phyloP scores from a whole-genome alignment of 2,797 vertebrate genomes.

The Sciurus carolinensis region DNA sequence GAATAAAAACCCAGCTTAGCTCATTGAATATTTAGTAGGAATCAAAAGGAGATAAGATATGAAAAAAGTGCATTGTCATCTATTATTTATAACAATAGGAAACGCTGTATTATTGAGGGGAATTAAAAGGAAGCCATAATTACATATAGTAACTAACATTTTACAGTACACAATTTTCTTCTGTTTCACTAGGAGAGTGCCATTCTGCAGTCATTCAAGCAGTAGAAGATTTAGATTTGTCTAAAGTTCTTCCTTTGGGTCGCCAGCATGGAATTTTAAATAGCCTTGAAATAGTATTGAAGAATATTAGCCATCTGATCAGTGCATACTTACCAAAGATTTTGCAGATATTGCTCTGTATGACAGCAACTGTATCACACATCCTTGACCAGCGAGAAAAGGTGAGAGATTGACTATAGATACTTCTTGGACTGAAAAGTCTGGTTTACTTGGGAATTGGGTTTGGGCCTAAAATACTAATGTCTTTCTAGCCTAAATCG shows the following conservation, averaged over 20 bases:
- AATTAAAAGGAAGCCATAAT: background rate
- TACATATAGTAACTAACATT: background rate
- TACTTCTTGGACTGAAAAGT: background rate
- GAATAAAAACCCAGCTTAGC: background rate
- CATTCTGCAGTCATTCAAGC: conserved; percentile 92
- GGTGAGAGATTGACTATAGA: conserved; percentile 86
- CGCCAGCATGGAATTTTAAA: conserved; percentile 96
- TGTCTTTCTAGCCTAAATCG: background rate
- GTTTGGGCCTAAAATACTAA: background rate
- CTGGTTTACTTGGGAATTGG: background rate
- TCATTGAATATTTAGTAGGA: conserved; percentile 19
- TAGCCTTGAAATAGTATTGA: conserved; percentile 93
- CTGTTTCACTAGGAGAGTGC: conserved; percentile 90
- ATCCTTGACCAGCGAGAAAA: conserved; percentile 93
- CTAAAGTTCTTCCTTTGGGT: conserved; percentile 95
- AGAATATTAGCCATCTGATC: conserved; percentile 96
- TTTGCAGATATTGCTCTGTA: conserved; percentile 96
- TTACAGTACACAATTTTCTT: background rate
- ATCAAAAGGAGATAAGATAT: background rate
- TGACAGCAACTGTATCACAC: conserved; percentile 92
- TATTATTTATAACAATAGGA: conserved; percentile 1
- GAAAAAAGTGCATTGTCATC: background rate
- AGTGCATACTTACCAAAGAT: conserved; percentile 93
- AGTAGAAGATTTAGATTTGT: conserved; percentile 90
- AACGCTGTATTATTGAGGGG: background rate